A percentile compares a stretch with the other conserved stretches of the same genome.
Conservation (phyloP, 2,113 vertebrate species). For the Puma concolor region DNA sequence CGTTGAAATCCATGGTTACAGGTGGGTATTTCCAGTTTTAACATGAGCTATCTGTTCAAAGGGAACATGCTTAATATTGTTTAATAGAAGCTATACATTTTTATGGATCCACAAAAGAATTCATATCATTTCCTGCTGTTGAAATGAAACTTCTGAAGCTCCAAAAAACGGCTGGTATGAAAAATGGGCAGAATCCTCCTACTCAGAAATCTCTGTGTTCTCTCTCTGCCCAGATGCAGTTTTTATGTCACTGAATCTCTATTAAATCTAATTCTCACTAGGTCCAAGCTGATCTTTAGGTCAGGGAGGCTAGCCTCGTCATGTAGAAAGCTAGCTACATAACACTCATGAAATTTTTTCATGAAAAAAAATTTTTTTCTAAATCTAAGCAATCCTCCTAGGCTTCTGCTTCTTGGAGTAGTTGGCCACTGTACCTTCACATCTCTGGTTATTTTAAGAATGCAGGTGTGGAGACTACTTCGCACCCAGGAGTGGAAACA, state of each 20-base stretch:
- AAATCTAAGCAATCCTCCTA: not conserved
- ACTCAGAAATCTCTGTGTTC: not conserved
- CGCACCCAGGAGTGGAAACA: not conserved
- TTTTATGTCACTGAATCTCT: not conserved
- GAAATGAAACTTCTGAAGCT: slow-evolving; percentile 50
- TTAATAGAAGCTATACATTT: slow-evolving; percentile 44
- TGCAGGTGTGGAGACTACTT: not conserved
- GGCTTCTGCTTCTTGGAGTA: not conserved
- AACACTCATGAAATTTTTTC: not conserved
- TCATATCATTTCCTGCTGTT: slow-evolving; percentile 29
- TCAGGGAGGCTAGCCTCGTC: not conserved
- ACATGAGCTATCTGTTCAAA: slow-evolving; percentile 50
- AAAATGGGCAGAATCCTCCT: slow-evolving; percentile 8
- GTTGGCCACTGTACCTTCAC: not conserved
- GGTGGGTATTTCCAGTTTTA: slow-evolving; percentile 44
- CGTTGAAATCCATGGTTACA: not conserved
- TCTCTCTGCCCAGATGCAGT: not conserved
- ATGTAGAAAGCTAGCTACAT: not conserved
- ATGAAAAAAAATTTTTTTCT: not conserved
- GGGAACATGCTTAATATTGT: slow-evolving; percentile 17
- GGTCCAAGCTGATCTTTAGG: not conserved
- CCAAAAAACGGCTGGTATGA: not conserved
- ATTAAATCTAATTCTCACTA: slow-evolving; percentile 10
- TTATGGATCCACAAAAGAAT: not conserved
- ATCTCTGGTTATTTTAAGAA: not conserved